Conservation (phyloP, 2,888 invertebrate genomes). For the Fragum fragum region DNA sequence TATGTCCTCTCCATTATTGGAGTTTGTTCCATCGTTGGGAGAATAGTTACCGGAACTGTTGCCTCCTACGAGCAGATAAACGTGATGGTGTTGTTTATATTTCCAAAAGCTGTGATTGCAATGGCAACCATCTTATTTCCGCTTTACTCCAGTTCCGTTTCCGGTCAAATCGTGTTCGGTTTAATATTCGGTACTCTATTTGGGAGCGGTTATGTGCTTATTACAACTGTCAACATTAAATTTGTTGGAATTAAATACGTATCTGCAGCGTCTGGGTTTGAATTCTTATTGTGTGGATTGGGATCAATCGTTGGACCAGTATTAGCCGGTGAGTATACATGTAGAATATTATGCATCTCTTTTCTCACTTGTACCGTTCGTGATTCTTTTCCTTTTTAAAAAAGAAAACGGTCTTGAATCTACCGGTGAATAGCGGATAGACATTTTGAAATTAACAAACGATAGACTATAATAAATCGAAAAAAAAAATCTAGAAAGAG, state of each 20-base stretch:
- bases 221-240: constrained; percentile 38
- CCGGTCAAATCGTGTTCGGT: constrained; percentile 44
- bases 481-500: too few relatives aligned
- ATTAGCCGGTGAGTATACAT: constrained; percentile 41
- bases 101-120: constrained; percentile 36
- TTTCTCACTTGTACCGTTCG: too few relatives aligned
- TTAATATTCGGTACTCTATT: constrained; percentile 41
- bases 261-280: constrained; percentile 53
- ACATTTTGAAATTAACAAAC: too few relatives aligned
- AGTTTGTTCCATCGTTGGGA: constrained; percentile 36
- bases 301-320: constrained; percentile 55
- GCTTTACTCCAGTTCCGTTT: constrained; percentile 21
- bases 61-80: constrained; percentile 29
- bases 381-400: too few relatives aligned
- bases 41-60: constrained; percentile 48
- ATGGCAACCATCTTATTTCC: constrained; percentile 39
- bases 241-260: constrained; percentile 49
- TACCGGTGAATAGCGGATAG: too few relatives aligned
- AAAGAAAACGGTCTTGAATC: too few relatives aligned
- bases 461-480: too few relatives aligned
- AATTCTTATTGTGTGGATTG: constrained; percentile 48
- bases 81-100: constrained; percentile 36
- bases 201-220: constrained; percentile 52
- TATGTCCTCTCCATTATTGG: constrained; percentile 49
- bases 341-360: too few relatives aligned